Conservation (phyloP, 37 sponge, comb jelly and placozoan species). For the Diacarnus erythraeanus region DNA sequence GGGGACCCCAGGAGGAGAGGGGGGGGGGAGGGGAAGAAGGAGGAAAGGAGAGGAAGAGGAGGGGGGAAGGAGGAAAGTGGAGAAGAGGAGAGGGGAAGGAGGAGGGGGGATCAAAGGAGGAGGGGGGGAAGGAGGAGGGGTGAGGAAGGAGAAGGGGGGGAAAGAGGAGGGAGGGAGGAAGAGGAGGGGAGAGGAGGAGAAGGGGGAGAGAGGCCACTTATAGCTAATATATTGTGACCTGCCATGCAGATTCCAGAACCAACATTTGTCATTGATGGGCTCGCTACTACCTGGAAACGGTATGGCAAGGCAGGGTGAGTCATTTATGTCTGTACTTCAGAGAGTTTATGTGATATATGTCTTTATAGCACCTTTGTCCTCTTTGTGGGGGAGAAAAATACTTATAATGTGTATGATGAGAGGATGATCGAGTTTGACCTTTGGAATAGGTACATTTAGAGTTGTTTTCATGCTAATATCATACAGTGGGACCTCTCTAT, state of each 20-base stretch:
- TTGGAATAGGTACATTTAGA: constrained; percentile 59
- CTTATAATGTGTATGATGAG: constrained; percentile 47
- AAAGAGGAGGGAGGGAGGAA: too few species aligned
- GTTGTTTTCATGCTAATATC: too few species aligned
- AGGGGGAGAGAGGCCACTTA: too few species aligned
- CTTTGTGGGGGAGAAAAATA: constrained; percentile 24
- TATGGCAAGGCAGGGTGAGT: constrained; percentile 50
- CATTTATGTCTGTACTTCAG: background rate
- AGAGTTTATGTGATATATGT: background rate
- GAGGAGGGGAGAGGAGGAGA: too few species aligned
- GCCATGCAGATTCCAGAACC: constrained; percentile 1
- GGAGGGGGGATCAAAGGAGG: too few species aligned
- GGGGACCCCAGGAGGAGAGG: too few species aligned
- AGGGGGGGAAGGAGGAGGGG: too few species aligned
- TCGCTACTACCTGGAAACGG: constrained; percentile 29
- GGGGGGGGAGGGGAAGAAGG: too few species aligned
- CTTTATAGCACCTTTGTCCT: constrained; percentile 34
- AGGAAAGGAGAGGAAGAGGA: background rate
- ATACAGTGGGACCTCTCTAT: too few species aligned
- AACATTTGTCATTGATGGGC: constrained; percentile 1
- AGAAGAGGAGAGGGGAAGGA: too few species aligned
- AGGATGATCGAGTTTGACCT: constrained; percentile 42
- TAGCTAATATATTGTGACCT: too few species aligned
- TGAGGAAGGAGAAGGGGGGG: too few species aligned
- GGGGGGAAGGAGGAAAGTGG: background rate